Percentiles rank a stretch among this genome's conserved stretches.
Evolutionary conservation across 2,797 vertebrate species (phyloP).

Genomic region (Cyclopterus lumpus): DNA sequence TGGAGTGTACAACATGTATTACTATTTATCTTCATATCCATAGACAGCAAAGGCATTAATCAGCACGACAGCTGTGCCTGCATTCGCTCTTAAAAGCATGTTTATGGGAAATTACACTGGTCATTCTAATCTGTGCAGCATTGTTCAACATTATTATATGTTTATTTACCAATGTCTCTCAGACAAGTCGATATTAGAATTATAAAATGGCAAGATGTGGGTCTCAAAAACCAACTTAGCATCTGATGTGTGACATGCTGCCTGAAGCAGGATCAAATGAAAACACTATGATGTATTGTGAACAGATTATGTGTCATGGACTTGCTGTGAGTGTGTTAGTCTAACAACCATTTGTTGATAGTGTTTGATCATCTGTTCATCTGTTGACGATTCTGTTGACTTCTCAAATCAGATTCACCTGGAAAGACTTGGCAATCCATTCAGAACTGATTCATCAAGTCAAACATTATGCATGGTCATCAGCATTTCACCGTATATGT

Average conservation of each 20-base stretch:
- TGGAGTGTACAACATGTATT: neutral
- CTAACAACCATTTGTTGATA: neutral
- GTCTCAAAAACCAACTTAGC: neutral
- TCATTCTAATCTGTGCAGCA: neutral
- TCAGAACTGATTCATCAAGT: neutral
- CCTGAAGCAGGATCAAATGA: neutral
- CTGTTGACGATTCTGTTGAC: neutral
- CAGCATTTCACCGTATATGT: neutral
- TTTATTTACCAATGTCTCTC: neutral
- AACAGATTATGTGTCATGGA: neutral
- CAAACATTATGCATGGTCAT: neutral
- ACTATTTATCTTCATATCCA: constrained; percentile 9
- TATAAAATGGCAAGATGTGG: neutral
- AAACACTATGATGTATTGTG: neutral
- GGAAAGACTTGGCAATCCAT: neutral
- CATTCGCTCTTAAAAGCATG: neutral
- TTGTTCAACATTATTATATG: neutral
- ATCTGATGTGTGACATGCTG: neutral
- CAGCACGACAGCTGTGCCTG: neutral
- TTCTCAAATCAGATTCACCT: neutral
- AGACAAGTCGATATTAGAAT: neutral
- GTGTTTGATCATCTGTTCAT: too few relatives aligned
- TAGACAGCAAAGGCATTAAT: constrained; percentile 12
- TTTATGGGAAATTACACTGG: neutral
- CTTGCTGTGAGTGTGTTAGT: neutral